Evolutionary conservation across 2,888 invertebrate species (phyloP), one percentile per base, ranked within the genome.

Genomic region (Apamea sordens): DNA sequence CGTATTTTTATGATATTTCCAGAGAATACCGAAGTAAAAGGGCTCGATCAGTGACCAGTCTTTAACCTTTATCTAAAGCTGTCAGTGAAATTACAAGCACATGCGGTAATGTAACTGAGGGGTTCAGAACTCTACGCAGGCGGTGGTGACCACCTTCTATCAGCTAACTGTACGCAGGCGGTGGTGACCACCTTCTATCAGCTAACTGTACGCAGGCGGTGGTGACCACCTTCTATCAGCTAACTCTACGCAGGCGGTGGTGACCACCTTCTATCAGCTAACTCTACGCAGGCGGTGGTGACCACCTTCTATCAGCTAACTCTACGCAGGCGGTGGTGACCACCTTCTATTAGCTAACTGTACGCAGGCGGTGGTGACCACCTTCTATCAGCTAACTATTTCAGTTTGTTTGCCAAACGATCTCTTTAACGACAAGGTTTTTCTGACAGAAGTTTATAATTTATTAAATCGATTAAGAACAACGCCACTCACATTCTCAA

Each of bases 401-500:
- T 18, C 32, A 3, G 32, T 18, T 18, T 32, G 18, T 18, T 63
- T 6, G 15, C 2, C 28, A 61, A 28, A 32, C 32, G 15, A 53
- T 53, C 5, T 15, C 32, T 56, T 36, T 36, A 70, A 6, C 18
- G 1, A 18, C 64, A 71, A n/a, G 63, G 36, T 13, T n/a, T 73
- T 67, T 73, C 8, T 44, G 28, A 50, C n/a, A n/a, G 61, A 71
- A 36, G 18, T 36, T 2, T 47, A 4, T 75, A 69, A 73, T 85
- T 75, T 53, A 64, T 64, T 36, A 36, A 32, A 50, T 83, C 72
- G 69, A 67, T 83, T 74, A 74, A 71, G 64, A 74, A 36, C 47
- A 47, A 61, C 63, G 53, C 63, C 65, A 53, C 44, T 86, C 74
- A 84, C 71, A 61, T 78, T 69, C 36, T 68, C 28, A 73, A 53